Base-by-base conservation (phyloP, 1,140 invertebrate species). In the Wiebesia pumilae region DNA sequence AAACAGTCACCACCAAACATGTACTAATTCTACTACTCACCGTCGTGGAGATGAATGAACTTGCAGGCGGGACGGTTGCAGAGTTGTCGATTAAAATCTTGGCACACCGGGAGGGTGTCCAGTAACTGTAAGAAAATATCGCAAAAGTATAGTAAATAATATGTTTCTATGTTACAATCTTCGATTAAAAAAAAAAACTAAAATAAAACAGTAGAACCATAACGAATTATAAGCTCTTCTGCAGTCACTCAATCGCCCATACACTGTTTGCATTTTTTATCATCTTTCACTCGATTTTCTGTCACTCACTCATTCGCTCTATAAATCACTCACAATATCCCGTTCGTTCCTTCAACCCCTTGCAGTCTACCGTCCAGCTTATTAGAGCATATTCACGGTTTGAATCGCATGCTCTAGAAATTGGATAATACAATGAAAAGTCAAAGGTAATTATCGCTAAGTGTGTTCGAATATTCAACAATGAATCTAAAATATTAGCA, bases 61-160 rank as follows among this genome's bases (percentile, higher is more conserved):
- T 97, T 98, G 97, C 97, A 98, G 95, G 97, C 97, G 95, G 97
- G 97, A 96, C 97, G 96, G 95, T 97, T 97, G 96, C 97, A 98
- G 95, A 97, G 96, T 95, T 97, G 97, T 95, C 97, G 97, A 97
- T 98, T 98, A 98, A 98, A 99, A 98, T 98, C 98, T 97, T 97
- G 98, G 98, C 97, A 99, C 97, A 98, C 98, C 97, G 97, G 98
- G 97, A 98, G 98, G 97, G 97, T 99, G 98, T 98, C 98, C 98
- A 98, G 98, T 97, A 98, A 98, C 98, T 99, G 96, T 94, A 97
- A 97, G 94, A 94, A 95, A 93, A 94, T 92, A 91, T 91, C 89
- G 89, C 91, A 89, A 87, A 86, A 90, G 89, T 89, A 90, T 89
- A 91, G 89, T 90, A 90, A 86, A 90, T 90, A 24, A 75, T 27